phyloP scores from a whole-genome alignment of 2,888 invertebrate genomes.

The Esperia sulphurella region DNA sequence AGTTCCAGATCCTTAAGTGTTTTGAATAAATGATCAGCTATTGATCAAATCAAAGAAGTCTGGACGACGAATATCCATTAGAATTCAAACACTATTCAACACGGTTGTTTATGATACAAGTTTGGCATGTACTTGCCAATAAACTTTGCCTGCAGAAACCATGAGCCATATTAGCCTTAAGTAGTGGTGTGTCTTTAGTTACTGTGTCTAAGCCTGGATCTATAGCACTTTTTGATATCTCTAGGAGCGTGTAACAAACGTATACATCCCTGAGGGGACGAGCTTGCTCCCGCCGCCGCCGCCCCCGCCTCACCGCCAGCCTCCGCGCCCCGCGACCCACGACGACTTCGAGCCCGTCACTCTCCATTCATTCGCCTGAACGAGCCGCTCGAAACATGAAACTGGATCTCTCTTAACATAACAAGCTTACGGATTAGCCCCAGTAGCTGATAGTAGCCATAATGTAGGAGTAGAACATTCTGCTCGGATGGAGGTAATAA shows the following conservation, averaged over 20 bases:
- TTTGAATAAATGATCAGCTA: too few relatives aligned
- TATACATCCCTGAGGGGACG: constrained; percentile 84
- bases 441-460: constrained; percentile 6
- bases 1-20: too few relatives aligned
- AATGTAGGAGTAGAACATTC: constrained; percentile 1
- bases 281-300: constrained; percentile 83
- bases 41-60: too few relatives aligned
- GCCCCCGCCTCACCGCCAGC: constrained; percentile 73
- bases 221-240: constrained; percentile 2
- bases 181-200: too few relatives aligned
- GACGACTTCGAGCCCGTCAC: constrained; percentile 81
- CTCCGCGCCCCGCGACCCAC: constrained; percentile 74
- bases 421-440: constrained; percentile 4
- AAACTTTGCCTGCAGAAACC: too few relatives aligned
- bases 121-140: too few relatives aligned
- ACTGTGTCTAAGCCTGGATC: too few relatives aligned
- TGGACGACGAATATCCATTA: too few relatives aligned
- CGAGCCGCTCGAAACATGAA: constrained; percentile 1
- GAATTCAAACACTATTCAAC: too few relatives aligned
- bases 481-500: neutral
- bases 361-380: constrained; percentile 71
- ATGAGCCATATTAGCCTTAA: too few relatives aligned
- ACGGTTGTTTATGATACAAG: too few relatives aligned
- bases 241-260: constrained; percentile 81
- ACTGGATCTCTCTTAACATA: neutral